Evolutionary conservation across 2,113 vertebrate species (phyloP).

Genomic region (Suricata suricatta): DNA sequence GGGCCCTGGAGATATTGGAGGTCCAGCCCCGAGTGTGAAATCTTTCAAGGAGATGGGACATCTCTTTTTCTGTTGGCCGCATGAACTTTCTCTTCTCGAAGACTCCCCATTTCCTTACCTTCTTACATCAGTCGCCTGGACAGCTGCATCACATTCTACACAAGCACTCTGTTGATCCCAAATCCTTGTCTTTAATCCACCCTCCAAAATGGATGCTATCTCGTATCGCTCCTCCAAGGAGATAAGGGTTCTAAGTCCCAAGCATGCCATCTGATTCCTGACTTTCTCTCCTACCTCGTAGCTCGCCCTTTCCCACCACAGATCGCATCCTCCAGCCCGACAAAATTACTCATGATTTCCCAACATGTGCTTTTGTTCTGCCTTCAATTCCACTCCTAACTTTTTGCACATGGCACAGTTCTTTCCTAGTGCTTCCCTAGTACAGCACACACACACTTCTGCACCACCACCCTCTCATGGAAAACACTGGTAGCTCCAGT

Average conservation of each 20-base stretch:
- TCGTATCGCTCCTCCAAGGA: not conserved
- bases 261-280: not conserved
- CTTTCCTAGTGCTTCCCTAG: accelerated
- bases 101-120: not conserved
- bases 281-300: not conserved
- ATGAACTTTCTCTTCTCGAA: not conserved
- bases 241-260: too few species aligned
- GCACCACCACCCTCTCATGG: not conserved
- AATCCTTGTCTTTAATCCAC: not conserved
- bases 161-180: too few species aligned
- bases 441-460: accelerated
- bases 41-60: not conserved
- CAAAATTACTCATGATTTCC: not conserved
- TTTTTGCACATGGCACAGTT: accelerated
- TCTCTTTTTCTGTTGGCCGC: not conserved
- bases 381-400: not conserved
- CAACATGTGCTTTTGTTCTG: not conserved
- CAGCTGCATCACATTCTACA: not conserved
- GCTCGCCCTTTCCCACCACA: not conserved
- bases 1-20: not conserved
- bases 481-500: not conserved
- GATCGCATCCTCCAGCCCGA: not conserved
- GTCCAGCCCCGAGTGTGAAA: not conserved
- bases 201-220: not conserved
- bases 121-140: not conserved